A percentile compares a stretch with the other conserved stretches of the same genome.
Conservation (phyloP, 2,113 vertebrate genomes). For the Hyperopisus bebe region DNA sequence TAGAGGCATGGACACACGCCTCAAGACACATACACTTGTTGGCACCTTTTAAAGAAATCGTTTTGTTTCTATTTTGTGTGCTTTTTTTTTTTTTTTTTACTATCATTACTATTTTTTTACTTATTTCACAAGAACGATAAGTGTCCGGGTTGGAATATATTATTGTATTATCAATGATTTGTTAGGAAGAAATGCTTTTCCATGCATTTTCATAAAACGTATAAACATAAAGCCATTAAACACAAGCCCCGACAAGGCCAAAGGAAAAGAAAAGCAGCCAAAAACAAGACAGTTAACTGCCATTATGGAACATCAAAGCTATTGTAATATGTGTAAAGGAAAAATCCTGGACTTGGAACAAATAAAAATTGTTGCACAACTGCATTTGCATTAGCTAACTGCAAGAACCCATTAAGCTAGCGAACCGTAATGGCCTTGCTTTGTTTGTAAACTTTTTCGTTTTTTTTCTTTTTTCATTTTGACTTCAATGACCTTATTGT, state of each 20-base stretch:
- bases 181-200: background rate
- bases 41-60: background rate
- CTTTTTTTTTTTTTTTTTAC: background rate
- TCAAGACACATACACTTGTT: slow-evolving; percentile 16
- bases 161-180: background rate
- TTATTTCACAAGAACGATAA: background rate
- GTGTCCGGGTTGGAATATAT: background rate
- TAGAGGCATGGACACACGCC: slow-evolving; percentile 18
- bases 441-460: background rate
- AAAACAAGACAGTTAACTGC: background rate
- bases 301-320: background rate
- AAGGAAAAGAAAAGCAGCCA: background rate
- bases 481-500: slow-evolving; percentile 7
- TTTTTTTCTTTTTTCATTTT: background rate
- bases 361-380: background rate
- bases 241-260: background rate
- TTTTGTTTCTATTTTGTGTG: background rate
- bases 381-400: background rate
- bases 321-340: background rate
- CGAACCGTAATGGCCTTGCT: background rate
- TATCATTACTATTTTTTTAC: background rate
- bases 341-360: background rate
- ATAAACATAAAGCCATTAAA: background rate
- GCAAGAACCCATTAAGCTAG: background rate
- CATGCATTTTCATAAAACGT: background rate